A percentile compares a stretch with the other conserved stretches of the same genome.
phyloP scores from a whole-genome alignment of 2,113 vertebrate genomes.

The Peromyscus polionotus region DNA sequence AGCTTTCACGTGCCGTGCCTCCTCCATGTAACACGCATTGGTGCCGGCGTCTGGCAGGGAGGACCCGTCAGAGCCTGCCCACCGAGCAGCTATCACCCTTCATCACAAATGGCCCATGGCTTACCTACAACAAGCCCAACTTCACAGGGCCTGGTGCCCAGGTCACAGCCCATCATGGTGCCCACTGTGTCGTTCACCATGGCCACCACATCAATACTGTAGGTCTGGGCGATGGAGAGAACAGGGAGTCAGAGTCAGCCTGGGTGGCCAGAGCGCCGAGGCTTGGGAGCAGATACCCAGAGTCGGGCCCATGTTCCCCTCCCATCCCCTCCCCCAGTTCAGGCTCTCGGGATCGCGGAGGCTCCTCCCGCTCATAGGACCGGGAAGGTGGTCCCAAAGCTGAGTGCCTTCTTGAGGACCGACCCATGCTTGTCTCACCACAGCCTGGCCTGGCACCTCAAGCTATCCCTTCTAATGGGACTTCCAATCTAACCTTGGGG shows the following conservation, averaged over 20 bases:
- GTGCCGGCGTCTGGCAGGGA: constrained; percentile 82
- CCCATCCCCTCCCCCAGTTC: neutral
- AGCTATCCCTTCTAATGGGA: neutral
- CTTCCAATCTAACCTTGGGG: neutral
- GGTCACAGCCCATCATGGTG: constrained; percentile 92
- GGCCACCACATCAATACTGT: constrained; percentile 87
- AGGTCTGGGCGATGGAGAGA: constrained; percentile 81
- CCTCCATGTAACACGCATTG: constrained; percentile 89
- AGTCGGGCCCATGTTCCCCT: neutral
- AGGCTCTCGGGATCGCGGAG: neutral
- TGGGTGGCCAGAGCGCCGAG: neutral
- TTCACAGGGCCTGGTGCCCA: constrained; percentile 86
- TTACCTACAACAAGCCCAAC: constrained; percentile 91
- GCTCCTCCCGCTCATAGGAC: neutral
- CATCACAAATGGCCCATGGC: neutral
- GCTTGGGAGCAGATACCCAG: neutral
- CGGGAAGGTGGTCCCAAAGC: neutral
- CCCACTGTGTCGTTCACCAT: constrained; percentile 93
- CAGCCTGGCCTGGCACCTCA: neutral
- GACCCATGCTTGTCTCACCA: neutral
- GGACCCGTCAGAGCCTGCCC: neutral
- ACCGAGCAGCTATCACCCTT: neutral
- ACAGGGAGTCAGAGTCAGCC: neutral
- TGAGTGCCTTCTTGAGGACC: neutral
- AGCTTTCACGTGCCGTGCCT: constrained; percentile 76